Evolutionary conservation across 2,113 vertebrate species (phyloP).

Genomic region (Tor tambroides): DNA sequence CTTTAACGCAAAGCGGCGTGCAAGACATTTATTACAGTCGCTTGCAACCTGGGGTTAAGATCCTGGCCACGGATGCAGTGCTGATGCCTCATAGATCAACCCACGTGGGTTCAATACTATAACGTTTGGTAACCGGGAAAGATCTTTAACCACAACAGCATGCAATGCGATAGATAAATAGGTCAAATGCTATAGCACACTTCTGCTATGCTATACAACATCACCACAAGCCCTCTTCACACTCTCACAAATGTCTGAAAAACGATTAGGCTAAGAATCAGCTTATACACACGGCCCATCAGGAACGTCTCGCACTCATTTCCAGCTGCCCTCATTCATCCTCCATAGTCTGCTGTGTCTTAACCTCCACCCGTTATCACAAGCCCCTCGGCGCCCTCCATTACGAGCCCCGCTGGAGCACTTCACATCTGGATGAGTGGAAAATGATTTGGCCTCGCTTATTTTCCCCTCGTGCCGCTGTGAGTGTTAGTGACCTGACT

Average conservation of each 20-base stretch:
- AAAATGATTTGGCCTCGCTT: conserved; percentile 1
- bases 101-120: background rate
- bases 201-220: background rate
- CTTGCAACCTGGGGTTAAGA: background rate
- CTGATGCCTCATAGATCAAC: background rate
- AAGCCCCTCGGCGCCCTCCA: background rate
- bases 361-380: conserved; percentile 12
- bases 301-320: background rate
- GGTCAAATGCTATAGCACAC: background rate
- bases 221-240: background rate
- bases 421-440: conserved; percentile 1
- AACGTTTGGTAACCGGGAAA: background rate
- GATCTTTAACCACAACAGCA: background rate
- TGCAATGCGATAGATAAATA: background rate
- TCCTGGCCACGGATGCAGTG: background rate
- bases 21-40: background rate
- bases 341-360: background rate
- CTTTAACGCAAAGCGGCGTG: background rate
- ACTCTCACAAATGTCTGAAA: too few species aligned
- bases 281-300: background rate
- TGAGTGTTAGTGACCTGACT: background rate
- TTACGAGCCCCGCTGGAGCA: conserved; percentile 2
- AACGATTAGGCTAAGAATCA: background rate
- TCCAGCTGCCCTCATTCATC: background rate
- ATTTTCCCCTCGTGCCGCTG: background rate